phyloP scores from a whole-genome alignment of 2,113 vertebrate genomes.

The Prunella himalayana region DNA sequence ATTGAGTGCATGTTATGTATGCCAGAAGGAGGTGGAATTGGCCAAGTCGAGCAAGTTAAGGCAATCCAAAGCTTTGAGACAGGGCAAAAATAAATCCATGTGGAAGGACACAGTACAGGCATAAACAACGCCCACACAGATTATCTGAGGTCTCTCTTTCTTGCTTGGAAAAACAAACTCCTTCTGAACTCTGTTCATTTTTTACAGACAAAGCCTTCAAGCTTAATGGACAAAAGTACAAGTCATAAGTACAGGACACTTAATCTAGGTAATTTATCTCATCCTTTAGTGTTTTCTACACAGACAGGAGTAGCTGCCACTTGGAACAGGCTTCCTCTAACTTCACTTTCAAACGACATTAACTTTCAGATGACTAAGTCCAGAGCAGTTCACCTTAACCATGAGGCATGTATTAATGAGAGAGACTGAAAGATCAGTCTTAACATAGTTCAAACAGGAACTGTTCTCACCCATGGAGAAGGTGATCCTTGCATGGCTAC shows the following conservation, averaged over 20 bases:
- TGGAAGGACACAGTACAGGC: background rate
- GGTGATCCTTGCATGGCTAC: background rate
- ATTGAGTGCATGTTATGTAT: fast-evolving
- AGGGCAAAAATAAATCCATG: background rate
- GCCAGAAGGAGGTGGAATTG: background rate
- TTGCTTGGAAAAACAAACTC: background rate
- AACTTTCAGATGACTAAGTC: background rate
- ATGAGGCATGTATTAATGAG: background rate
- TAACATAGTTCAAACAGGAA: background rate
- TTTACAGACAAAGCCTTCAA: background rate
- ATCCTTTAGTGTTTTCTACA: background rate
- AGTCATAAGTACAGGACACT: background rate
- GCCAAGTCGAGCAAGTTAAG: background rate
- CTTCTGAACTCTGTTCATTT: background rate
- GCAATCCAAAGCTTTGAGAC: background rate
- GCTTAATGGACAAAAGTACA: background rate
- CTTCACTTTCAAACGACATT: background rate
- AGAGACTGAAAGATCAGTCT: background rate
- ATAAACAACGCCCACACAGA: background rate
- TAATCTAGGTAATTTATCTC: background rate
- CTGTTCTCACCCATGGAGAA: background rate
- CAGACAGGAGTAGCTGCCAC: background rate
- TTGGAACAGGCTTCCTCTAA: background rate
- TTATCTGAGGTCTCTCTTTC: background rate
- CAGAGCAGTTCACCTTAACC: background rate